These are phyloP conservation scores for Lophura nycthemera DNA, from an alignment of 2,113 vertebrate genomes.

Conservation along the genomic window DNA sequence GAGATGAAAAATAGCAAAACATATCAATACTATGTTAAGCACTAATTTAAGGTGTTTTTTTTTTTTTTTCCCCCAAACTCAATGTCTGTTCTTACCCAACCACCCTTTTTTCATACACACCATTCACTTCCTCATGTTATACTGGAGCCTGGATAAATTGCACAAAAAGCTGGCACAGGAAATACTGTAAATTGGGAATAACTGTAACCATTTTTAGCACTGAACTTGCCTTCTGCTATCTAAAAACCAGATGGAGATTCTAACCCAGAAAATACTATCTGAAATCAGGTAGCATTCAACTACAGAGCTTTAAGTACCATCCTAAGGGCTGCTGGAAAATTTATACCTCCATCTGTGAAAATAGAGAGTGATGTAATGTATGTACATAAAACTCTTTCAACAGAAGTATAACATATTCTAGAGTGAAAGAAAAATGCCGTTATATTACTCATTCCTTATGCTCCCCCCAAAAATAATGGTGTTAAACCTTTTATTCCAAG, in stretches of 20 bases:
- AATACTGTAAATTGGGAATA: not conserved
- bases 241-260: not conserved
- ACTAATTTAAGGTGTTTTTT: not conserved
- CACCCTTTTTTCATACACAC: not conserved
- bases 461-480: not conserved
- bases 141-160: not conserved
- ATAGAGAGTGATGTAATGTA: not conserved
- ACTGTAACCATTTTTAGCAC: not conserved
- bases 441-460: not conserved
- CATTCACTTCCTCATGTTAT: not conserved
- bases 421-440: not conserved
- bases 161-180: not conserved
- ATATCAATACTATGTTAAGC: not conserved
- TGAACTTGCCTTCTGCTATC: not conserved
- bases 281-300: not conserved
- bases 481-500: not conserved
- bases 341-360: not conserved
- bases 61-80: not conserved
- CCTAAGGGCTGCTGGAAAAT: not conserved
- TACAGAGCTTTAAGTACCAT: not conserved
- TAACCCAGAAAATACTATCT: not conserved
- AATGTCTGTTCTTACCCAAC: not conserved
- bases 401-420: not conserved
- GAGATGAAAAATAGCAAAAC: not conserved
- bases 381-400: not conserved